A percentile compares a stretch with the other conserved stretches of the same genome.
Evolutionary conservation across 2,797 vertebrate species (phyloP).

Genomic region (Amazona ochrocephala): DNA sequence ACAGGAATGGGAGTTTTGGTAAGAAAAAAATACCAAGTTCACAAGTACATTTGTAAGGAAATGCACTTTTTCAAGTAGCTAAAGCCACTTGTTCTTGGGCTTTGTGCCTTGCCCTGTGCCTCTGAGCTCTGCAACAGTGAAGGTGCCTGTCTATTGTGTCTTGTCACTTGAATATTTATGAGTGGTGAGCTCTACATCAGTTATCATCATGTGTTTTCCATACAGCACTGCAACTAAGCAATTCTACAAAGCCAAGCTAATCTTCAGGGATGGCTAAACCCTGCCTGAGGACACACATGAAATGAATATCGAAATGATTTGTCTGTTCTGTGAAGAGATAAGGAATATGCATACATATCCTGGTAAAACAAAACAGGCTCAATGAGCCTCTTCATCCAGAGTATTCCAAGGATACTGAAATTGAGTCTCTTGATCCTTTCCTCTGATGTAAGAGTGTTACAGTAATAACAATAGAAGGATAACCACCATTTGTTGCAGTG

Average conservation of each 20-base stretch:
- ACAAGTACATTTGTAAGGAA: not conserved
- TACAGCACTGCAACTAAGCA: not conserved
- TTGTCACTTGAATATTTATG: conserved; percentile 67
- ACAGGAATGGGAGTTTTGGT: not conserved
- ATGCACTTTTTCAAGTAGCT: not conserved
- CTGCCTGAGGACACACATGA: not conserved
- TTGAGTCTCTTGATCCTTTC: not conserved
- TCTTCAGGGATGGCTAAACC: conserved; percentile 24
- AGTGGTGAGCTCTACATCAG: conserved; percentile 37
- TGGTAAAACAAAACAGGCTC: not conserved
- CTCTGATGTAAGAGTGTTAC: not conserved
- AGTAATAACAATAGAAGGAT: not conserved
- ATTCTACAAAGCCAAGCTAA: not conserved
- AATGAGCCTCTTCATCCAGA: not conserved
- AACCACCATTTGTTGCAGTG: not conserved
- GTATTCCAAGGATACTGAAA: not conserved
- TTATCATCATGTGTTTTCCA: conserved; percentile 7
- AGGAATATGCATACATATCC: not conserved
- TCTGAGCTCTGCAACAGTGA: not conserved
- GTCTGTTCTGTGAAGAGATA: not conserved
- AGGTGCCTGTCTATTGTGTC: conserved; percentile 20
- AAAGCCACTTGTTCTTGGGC: not conserved
- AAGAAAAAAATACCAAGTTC: not conserved
- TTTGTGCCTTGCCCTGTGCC: not conserved
- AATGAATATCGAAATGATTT: not conserved